phyloP scores from a whole-genome alignment of 2,888 invertebrate genomes.

The Rhimphoctona megacephalus region DNA sequence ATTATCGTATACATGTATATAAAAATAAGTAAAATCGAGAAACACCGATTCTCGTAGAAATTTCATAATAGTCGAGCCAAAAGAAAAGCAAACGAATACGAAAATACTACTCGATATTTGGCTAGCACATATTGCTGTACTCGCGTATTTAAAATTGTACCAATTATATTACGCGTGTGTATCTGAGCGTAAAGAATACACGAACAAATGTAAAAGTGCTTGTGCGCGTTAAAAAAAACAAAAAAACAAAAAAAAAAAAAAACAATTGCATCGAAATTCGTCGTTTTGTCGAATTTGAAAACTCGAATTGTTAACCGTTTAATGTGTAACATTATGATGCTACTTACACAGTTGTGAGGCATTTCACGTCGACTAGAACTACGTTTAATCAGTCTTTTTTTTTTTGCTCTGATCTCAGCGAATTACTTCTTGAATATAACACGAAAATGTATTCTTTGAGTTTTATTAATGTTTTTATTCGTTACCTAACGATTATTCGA shows the following conservation, averaged over 20 bases:
- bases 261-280: background rate
- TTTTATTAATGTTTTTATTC: background rate
- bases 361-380: slow-evolving; percentile 19
- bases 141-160: slow-evolving; percentile 27
- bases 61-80: background rate
- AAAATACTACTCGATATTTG: background rate
- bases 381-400: background rate
- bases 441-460: background rate
- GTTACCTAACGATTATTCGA: background rate
- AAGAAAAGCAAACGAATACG: slow-evolving; percentile 3
- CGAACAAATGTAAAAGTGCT: slow-evolving; percentile 7
- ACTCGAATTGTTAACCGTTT: background rate
- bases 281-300: background rate
- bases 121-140: slow-evolving; percentile 15
- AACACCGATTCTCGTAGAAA: background rate
- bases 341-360: background rate
- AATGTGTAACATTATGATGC: background rate
- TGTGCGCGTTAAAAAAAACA: background rate
- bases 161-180: slow-evolving; percentile 12
- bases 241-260: background rate
- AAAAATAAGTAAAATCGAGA: slow-evolving; percentile 22
- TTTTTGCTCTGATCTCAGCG: background rate
- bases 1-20: slow-evolving; percentile 5
- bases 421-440: background rate
- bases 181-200: background rate